Conservation (phyloP, 2,888 invertebrate genomes). For the Eupithecia subfuscata region DNA sequence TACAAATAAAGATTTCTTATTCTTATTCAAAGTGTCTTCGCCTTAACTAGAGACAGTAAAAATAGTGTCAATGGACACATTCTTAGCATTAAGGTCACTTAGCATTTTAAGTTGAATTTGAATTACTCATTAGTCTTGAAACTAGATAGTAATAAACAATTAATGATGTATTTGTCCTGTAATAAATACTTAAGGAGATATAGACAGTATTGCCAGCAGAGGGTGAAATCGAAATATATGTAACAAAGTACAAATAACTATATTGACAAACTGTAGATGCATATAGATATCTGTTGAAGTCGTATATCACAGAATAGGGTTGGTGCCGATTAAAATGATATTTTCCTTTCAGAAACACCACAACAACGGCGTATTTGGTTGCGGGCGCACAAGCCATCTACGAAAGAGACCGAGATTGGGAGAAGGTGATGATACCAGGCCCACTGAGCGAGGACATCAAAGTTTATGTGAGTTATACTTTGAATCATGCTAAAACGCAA, state of each 20-base stretch:
- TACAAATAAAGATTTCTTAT: too few relatives aligned
- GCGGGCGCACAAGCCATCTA: conserved; percentile 92
- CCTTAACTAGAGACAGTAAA: too few relatives aligned
- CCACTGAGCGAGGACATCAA: conserved; percentile 92
- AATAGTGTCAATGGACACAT: too few relatives aligned
- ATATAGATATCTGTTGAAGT: too few relatives aligned
- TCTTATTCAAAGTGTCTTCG: too few relatives aligned
- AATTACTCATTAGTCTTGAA: too few relatives aligned
- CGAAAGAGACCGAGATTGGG: conserved; percentile 90
- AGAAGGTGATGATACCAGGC: conserved; percentile 91
- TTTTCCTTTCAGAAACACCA: conserved; percentile 83
- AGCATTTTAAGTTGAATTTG: too few relatives aligned
- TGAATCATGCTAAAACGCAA: background rate
- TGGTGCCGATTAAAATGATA: background rate
- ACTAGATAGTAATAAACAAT: too few relatives aligned
- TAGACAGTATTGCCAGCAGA: background rate
- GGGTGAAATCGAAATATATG: background rate
- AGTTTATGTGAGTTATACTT: conserved; percentile 87
- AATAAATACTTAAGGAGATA: too few relatives aligned
- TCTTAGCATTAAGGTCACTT: too few relatives aligned
- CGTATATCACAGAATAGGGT: too few relatives aligned
- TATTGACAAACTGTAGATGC: background rate
- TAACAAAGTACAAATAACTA: background rate
- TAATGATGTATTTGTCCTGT: too few relatives aligned
- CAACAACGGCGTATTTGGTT: conserved; percentile 91